These are phyloP conservation scores for Parnassius orleans DNA, from an alignment of 2,888 invertebrate species.

Conservation along the genomic window DNA sequence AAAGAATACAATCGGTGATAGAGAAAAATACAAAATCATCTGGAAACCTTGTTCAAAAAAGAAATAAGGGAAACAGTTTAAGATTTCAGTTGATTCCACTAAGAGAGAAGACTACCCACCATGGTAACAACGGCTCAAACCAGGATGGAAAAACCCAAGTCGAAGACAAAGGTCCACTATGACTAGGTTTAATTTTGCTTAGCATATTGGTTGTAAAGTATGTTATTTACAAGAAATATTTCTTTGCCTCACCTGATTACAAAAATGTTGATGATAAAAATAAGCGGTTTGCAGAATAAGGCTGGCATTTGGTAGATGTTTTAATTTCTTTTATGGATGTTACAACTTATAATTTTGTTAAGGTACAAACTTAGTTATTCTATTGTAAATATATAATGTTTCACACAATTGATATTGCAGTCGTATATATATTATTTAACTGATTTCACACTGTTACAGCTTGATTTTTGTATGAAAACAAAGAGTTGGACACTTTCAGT, in stretches of 20 bases:
- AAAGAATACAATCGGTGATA: slow-evolving; percentile 78
- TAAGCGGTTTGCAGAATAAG: background rate
- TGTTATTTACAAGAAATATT: slow-evolving; percentile 51
- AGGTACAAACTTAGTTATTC: no score
- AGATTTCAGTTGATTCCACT: slow-evolving; percentile 83
- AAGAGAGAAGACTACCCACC: slow-evolving; percentile 41
- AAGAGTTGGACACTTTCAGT: no score
- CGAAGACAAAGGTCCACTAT: slow-evolving; percentile 58
- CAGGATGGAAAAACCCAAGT: slow-evolving; percentile 35
- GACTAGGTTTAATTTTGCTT: slow-evolving; percentile 61
- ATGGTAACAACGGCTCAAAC: slow-evolving; percentile 34
- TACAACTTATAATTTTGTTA: no score
- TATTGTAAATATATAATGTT: no score
- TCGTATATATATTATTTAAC: no score
- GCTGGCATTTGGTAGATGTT: no score
- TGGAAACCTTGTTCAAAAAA: slow-evolving; percentile 83
- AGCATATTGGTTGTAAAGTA: slow-evolving; percentile 56
- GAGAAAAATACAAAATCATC: slow-evolving; percentile 73
- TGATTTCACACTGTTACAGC: no score
- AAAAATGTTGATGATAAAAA: slow-evolving; percentile 23
- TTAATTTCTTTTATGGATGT: no score
- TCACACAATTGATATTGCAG: no score
- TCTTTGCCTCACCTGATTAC: slow-evolving; percentile 32
- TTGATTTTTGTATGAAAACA: no score
- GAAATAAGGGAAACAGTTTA: slow-evolving; percentile 80